Evolutionary conservation across 2,888 invertebrate species (phyloP), one percentile per base, ranked within the genome.

Genomic region (Nymphalis c-album): DNA sequence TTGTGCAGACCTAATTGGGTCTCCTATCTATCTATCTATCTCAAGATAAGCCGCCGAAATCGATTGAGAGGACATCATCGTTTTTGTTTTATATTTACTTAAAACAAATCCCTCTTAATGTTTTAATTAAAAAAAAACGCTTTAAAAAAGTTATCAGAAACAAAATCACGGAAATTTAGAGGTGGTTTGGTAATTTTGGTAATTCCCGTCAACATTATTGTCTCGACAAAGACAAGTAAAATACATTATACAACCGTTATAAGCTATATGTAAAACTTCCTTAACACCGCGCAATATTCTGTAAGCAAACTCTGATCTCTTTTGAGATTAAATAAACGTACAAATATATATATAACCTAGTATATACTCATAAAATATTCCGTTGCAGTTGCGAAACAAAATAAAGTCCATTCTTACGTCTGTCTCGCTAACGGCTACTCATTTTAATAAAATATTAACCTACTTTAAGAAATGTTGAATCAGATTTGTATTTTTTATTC

Each of bases 381-480:
- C 26, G 51, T 22, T 50, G 18, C 57, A 64, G 51, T 51, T 20
- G 40, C 20, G 40, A n/a, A 46, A 65, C 46, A 47, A 62, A 48
- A 61, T 61, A 45, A 58, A 58, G 62, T 20, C 50, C 53, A 8
- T 63, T 55, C 58, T 40, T 63, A 60, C 40, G 51, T 18, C 31
- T 40, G 58, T 31, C 35, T 45, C 62, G 48, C n/a, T 55, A 46
- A 55, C 40, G 47, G 22, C 48, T n/a, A 50, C 26, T 31, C 58
- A 46, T 31, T 64, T 64, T 64, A 40, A 58, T 58, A 62, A 60
- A 53, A 46, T 45, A 59, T 63, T 67, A 68, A 68, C 64, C 68
- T 63, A 63, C 60, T 68, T 70, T 68, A 45, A 10, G 53, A 55
- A 64, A 40, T 10, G 40, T 40, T 40, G 40, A 40, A 40, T 40